These are phyloP conservation scores for Psilopsiagon aurifrons DNA, from an alignment of 2,113 vertebrate species.

Conservation along the genomic window DNA sequence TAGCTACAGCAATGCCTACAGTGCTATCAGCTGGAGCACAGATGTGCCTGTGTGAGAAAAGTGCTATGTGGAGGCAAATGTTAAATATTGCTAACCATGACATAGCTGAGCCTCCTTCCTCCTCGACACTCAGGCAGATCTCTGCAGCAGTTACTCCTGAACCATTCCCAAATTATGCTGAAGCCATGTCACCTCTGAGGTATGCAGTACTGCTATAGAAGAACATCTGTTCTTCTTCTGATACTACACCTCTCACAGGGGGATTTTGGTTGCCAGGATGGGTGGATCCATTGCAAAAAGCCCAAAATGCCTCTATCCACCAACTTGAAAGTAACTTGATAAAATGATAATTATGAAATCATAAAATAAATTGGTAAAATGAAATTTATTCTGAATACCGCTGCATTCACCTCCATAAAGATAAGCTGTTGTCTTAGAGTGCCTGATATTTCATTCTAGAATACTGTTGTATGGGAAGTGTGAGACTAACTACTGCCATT, in stretches of 20 bases:
- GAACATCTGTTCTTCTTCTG: neutral
- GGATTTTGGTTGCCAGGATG: neutral
- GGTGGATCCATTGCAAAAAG: neutral
- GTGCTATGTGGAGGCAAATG: neutral
- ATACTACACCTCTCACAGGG: fast-evolving
- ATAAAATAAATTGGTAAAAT: neutral
- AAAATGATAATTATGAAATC: neutral
- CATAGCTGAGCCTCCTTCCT: neutral
- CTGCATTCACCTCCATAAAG: neutral
- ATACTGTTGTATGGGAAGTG: neutral
- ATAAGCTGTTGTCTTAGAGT: neutral
- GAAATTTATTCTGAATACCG: neutral
- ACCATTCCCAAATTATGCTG: neutral
- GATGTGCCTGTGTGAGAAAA: neutral
- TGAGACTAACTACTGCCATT: neutral
- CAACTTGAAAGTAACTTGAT: neutral
- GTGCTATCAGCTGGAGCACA: neutral
- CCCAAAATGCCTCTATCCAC: neutral
- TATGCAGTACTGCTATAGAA: neutral
- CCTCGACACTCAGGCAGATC: neutral
- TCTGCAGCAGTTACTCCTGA: neutral
- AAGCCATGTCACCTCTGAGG: neutral
- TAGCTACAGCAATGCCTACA: neutral
- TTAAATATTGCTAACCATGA: neutral
- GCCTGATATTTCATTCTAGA: neutral